Evolutionary conservation across 1,140 invertebrate genomes (phyloP).

Genomic region (Aplysia californica): DNA sequence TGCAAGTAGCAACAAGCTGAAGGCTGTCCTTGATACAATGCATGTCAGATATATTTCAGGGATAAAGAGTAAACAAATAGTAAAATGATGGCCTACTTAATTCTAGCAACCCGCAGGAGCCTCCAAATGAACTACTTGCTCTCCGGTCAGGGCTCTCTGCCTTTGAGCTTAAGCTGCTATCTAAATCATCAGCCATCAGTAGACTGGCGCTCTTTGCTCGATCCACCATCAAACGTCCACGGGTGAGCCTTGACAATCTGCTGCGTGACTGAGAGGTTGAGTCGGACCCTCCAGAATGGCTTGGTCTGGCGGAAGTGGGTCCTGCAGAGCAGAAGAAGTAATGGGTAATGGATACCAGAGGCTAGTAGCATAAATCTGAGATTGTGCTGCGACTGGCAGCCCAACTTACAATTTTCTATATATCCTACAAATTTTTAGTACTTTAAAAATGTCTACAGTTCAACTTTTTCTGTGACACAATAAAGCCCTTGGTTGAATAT

Average conservation of each 20-base stretch:
- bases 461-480: too few relatives aligned
- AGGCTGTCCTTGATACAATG: not conserved
- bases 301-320: too few relatives aligned
- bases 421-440: not conserved
- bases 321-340: too few relatives aligned
- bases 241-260: slow-evolving; percentile 1
- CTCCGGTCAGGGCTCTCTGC: not conserved
- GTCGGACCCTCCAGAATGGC: slow-evolving; percentile 11
- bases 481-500: too few relatives aligned
- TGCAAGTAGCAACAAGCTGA: not conserved
- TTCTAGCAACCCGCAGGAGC: slow-evolving; percentile 3
- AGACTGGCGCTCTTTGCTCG: slow-evolving; percentile 17
- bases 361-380: not conserved
- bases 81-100: slow-evolving; percentile 5
- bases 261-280: not conserved
- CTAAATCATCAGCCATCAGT: not conserved
- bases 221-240: slow-evolving; percentile 20
- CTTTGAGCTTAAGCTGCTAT: not conserved
- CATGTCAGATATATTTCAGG: not conserved
- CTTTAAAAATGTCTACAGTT: not conserved
- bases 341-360: not conserved
- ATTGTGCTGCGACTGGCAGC: too few relatives aligned
- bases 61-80: not conserved
- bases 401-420: not conserved
- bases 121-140: not conserved